A percentile compares a stretch with the other conserved stretches of the same genome.
These are phyloP conservation scores for Drosophila takahashii DNA, from an alignment of 1,140 invertebrate genomes.

Conservation along the genomic window DNA sequence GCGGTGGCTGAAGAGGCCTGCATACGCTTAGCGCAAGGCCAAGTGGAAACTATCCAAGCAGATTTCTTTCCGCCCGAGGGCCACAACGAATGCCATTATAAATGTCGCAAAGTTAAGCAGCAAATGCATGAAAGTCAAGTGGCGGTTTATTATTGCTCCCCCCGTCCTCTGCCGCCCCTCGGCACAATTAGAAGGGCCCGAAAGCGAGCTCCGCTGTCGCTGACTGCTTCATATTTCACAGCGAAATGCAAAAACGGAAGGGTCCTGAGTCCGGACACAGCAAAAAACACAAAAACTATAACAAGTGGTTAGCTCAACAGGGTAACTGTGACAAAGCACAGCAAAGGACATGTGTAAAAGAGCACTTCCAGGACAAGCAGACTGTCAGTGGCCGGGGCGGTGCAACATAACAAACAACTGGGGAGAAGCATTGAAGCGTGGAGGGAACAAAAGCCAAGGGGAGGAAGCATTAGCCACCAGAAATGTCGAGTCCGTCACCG, in stretches of 20 bases:
- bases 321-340: slow-evolving; percentile 35
- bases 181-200: slow-evolving; percentile 57
- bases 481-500: slow-evolving; percentile 16
- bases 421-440: background rate
- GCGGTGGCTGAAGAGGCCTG: slow-evolving; percentile 21
- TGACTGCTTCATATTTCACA: slow-evolving; percentile 39
- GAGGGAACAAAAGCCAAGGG: slow-evolving; percentile 5
- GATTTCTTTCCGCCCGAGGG: slow-evolving; percentile 9
- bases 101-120: slow-evolving; percentile 74
- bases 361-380: slow-evolving; percentile 29
- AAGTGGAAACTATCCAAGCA: slow-evolving; percentile 23
- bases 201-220: slow-evolving; percentile 14
- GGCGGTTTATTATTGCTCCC: slow-evolving; percentile 30
- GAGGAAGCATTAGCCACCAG: slow-evolving; percentile 32
- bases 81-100: slow-evolving; percentile 38
- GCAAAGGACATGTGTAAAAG: slow-evolving; percentile 57
- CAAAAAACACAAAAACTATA: slow-evolving; percentile 40
- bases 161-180: slow-evolving; percentile 11
- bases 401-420: slow-evolving; percentile 3
- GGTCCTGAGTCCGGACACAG: background rate
- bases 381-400: slow-evolving; percentile 17
- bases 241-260: slow-evolving; percentile 27
- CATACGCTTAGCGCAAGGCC: slow-evolving; percentile 61
- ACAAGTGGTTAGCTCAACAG: slow-evolving; percentile 55
- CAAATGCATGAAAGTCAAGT: slow-evolving; percentile 68